Base-by-base conservation (phyloP, 2,888 invertebrate species). In the Gari tellinella region DNA sequence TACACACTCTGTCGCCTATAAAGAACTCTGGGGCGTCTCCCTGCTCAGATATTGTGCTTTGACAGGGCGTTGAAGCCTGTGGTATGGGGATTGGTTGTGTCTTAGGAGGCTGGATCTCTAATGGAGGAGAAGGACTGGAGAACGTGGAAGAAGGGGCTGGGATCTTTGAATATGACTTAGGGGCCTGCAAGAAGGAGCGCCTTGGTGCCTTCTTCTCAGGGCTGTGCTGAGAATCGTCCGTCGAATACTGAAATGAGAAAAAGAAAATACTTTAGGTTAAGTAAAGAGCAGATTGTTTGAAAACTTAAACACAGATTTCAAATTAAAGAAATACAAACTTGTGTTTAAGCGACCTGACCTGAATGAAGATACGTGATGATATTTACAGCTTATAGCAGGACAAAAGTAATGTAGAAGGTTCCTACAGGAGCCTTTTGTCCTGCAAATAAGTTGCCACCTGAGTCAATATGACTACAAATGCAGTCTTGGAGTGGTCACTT, bases 1-100 rank as follows among this genome's bases (percentile, higher is more conserved):
- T 92, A 26, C 88, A 82, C 0, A 94, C 93, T 23, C 91, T 84
- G 56, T 90, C 88, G 0, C 93, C 93, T 4, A 93, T 83, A 31
- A 86, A 83, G 45, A 88, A 79, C 17, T 79, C 81, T 51, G 68
- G 73, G 12, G 65, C 62, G 51, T 72, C 77, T 2, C 56, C 43
- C 12, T 61, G 49, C 25, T 58, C 67, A 19, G 41, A 37, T 1
- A 37, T 26, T n/a, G 58, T 53, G 17, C 57, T 60, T 40, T 62
- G 60, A 14, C 60, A 26, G 3, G 58, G 55, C 1, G 65, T 58
- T 17, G 43, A 38, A 7, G 58, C 25, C 26, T 67, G 53, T 1
- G 75, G 75, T 53, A 72, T 75, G 7, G 78, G 76, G 45, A 73
- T 70, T 15, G 78, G 72, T 41, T 57, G 58, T 15, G 72, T 75